These are phyloP conservation scores for Thereva unica DNA, from an alignment of 2,888 invertebrate genomes.

Conservation along the genomic window DNA sequence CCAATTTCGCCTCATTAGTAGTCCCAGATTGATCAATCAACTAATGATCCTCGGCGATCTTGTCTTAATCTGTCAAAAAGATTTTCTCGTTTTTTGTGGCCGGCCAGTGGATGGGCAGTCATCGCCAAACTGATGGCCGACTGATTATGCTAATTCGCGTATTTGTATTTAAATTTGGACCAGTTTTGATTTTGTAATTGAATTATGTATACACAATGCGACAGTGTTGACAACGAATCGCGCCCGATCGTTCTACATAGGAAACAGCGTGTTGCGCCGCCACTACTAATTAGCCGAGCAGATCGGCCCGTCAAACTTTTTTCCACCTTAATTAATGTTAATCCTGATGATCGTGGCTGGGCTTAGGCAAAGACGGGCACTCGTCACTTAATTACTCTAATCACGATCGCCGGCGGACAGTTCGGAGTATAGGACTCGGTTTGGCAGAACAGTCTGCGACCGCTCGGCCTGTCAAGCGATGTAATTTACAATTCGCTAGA, in stretches of 20 bases:
- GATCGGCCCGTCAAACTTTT: conserved; percentile 12
- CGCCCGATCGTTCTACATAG: conserved; percentile 8
- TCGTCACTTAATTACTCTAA: conserved; percentile 29
- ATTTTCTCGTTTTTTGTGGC: conserved; percentile 16
- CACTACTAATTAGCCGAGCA: conserved; percentile 16
- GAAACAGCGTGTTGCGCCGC: conserved; percentile 21
- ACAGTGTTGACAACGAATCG: conserved; percentile 23
- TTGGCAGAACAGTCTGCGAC: conserved; percentile 6
- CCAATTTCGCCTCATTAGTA: conserved; percentile 31
- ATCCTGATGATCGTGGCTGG: conserved; percentile 7
- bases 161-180: conserved; percentile 35
- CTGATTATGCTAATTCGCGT: conserved; percentile 29
- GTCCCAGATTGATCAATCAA: conserved; percentile 28
- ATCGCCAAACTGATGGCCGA: conserved; percentile 14
- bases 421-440: conserved; percentile 1
- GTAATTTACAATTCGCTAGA: conserved; percentile 25
- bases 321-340: not conserved
- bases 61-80: conserved; percentile 24
- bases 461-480: conserved; percentile 13
- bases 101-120: conserved; percentile 21
- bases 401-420: conserved; percentile 13
- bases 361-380: conserved; percentile 5
- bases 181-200: conserved; percentile 26
- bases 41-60: conserved; percentile 22
- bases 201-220: conserved; percentile 30